phyloP scores from a whole-genome alignment of 30 jellyfish, hydroid and myxozoan species.

The Aurelia aurita complex sp. Pacific region DNA sequence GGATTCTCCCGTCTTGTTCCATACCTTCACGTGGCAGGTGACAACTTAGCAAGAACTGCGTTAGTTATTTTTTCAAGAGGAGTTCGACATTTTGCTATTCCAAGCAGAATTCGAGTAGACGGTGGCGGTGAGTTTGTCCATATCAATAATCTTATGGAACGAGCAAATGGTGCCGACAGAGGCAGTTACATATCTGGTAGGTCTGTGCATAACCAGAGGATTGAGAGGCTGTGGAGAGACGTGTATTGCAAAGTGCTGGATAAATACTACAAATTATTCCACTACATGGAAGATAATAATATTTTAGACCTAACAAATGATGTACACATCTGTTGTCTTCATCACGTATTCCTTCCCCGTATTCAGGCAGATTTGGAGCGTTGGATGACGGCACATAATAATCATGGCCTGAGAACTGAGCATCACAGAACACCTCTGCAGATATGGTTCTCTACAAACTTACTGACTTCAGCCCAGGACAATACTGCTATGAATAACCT shows the following conservation, averaged over 20 bases:
- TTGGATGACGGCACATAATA: too few species aligned
- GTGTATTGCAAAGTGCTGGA: slow-evolving; percentile 31
- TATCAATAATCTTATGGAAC: slow-evolving; percentile 42
- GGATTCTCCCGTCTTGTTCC: slow-evolving; percentile 44
- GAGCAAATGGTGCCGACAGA: slow-evolving; percentile 21
- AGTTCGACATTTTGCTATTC: slow-evolving; percentile 33
- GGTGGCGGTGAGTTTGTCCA: slow-evolving; percentile 53
- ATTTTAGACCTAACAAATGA: too few species aligned
- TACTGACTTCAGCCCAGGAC: too few species aligned
- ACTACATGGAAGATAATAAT: too few species aligned
- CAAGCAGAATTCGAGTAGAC: slow-evolving; percentile 60
- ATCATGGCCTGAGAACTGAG: too few species aligned
- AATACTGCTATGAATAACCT: too few species aligned
- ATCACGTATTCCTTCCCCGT: too few species aligned
- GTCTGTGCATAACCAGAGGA: slow-evolving; percentile 55
- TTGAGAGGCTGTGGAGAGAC: slow-evolving; percentile 56
- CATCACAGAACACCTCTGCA: too few species aligned
- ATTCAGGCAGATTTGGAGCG: too few species aligned
- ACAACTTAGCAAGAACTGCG: slow-evolving; percentile 58
- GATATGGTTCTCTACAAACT: too few species aligned
- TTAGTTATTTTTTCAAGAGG: slow-evolving; percentile 29
- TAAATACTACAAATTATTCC: slow-evolving; percentile 20
- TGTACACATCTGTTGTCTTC: too few species aligned
- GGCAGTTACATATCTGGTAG: slow-evolving; percentile 59
- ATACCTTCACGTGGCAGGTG: slow-evolving; percentile 11